Percentiles rank a stretch among this genome's conserved stretches.
These are phyloP conservation scores for Idris sp. DNA, from an alignment of 1,140 invertebrate genomes.

Conservation along the genomic window DNA sequence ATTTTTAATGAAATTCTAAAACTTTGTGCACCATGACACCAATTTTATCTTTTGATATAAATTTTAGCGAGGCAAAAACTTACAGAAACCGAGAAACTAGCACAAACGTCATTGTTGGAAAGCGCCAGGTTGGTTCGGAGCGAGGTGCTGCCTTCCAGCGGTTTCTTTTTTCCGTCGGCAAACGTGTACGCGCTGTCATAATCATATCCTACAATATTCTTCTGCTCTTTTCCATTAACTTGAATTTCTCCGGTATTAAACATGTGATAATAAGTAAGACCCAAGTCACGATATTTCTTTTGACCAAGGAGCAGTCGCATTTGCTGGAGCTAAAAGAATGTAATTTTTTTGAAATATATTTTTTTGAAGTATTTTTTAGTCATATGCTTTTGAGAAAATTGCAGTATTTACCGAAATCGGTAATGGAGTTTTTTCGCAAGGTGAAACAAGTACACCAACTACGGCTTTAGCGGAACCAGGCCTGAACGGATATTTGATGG, in stretches of 20 bases:
- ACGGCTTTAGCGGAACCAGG: constrained; percentile 80
- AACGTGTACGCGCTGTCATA: constrained; percentile 78
- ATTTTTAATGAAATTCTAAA: too few relatives aligned
- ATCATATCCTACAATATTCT: constrained; percentile 79
- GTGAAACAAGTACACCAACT: constrained; percentile 75
- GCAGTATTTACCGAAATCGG: constrained; percentile 70
- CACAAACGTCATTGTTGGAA: constrained; percentile 78
- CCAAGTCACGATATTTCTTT: constrained; percentile 71
- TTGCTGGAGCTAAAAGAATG: constrained; percentile 74
- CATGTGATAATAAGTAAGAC: constrained; percentile 73
- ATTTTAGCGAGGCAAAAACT: too few relatives aligned
- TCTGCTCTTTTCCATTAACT: constrained; percentile 73
- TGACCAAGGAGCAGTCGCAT: constrained; percentile 72
- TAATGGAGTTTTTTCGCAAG: constrained; percentile 73
- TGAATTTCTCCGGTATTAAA: constrained; percentile 74
- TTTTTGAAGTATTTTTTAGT: neutral
- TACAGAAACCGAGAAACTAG: constrained; percentile 78
- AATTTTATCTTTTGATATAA: too few relatives aligned
- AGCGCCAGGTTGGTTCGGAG: constrained; percentile 77
- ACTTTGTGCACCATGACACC: too few relatives aligned
- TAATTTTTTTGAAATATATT: too few relatives aligned
- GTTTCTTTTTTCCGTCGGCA: constrained; percentile 81
- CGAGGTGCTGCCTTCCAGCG: constrained; percentile 75
- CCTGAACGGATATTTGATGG: constrained; percentile 81
- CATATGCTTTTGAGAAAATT: too few relatives aligned